Evolutionary conservation across 37 sponge, comb jelly and placozoan genomes (phyloP).

Genomic region (Amphimedon queenslandica): DNA sequence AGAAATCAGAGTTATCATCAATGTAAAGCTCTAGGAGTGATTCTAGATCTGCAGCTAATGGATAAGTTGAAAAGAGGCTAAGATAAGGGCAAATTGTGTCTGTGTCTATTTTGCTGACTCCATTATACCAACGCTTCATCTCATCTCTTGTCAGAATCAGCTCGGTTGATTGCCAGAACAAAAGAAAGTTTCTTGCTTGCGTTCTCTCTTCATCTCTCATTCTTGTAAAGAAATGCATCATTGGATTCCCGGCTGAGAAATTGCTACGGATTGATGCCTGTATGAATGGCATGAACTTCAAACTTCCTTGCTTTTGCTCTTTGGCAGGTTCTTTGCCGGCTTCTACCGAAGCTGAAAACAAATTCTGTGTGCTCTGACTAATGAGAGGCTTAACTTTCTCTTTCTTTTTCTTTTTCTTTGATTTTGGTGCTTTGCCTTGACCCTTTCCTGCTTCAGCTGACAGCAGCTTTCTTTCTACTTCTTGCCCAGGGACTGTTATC

Average conservation of each 20-base stretch:
- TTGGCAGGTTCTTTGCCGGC: background rate
- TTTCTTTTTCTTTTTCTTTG: background rate
- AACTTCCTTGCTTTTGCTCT: background rate
- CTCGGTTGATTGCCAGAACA: constrained; percentile 68
- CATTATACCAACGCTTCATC: constrained; percentile 32
- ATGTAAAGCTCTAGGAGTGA: constrained; percentile 46
- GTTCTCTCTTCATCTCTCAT: background rate
- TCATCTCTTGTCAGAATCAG: constrained; percentile 49
- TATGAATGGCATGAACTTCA: constrained; percentile 33
- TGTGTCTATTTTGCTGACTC: background rate
- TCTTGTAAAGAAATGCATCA: constrained; percentile 25
- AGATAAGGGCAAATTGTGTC: constrained; percentile 9
- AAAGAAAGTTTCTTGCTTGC: constrained; percentile 26
- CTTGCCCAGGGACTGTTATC: background rate
- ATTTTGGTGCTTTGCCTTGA: background rate
- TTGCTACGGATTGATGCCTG: constrained; percentile 50
- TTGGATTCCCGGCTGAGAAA: constrained; percentile 37
- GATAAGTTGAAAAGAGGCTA: constrained; percentile 10
- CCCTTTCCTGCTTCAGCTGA: background rate
- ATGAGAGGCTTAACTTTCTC: constrained; percentile 15
- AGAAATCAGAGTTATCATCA: constrained; percentile 1
- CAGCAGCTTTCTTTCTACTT: background rate
- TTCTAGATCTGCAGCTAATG: constrained; percentile 18
- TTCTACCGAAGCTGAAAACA: constrained; percentile 21
- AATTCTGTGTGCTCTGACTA: constrained; percentile 17